These are phyloP conservation scores for Gastracanthus pulcherrimus DNA, from an alignment of 2,888 invertebrate species.

Conservation along the genomic window DNA sequence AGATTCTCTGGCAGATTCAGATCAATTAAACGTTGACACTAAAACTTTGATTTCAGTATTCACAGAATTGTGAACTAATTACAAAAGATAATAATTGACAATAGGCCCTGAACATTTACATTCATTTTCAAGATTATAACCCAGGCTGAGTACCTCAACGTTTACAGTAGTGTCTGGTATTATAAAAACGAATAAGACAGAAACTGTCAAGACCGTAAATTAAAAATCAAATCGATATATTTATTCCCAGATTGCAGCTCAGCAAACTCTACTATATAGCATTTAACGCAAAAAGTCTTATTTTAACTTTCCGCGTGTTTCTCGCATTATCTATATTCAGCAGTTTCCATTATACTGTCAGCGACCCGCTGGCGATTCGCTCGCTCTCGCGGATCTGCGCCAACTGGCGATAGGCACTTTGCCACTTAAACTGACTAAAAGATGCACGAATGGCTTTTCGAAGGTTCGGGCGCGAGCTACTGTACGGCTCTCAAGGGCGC, in stretches of 20 bases:
- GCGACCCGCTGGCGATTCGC: constrained; percentile 10
- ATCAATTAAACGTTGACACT: too few relatives aligned
- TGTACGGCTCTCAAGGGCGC: too few relatives aligned
- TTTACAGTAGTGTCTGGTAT: too few relatives aligned
- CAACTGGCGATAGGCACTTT: constrained; percentile 8
- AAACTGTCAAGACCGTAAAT: neutral
- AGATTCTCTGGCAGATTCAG: too few relatives aligned
- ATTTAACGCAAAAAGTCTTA: neutral
- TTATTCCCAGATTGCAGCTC: too few relatives aligned
- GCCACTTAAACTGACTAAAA: neutral
- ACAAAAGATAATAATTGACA: too few relatives aligned
- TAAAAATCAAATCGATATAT: neutral
- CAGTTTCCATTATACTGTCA: constrained; percentile 9
- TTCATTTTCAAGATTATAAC: too few relatives aligned
- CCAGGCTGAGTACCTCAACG: too few relatives aligned
- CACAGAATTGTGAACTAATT: too few relatives aligned
- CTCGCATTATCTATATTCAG: neutral
- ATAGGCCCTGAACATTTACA: too few relatives aligned
- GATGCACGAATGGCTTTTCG: neutral
- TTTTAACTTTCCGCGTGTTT: neutral
- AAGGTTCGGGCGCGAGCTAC: neutral
- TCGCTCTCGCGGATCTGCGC: neutral
- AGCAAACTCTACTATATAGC: neutral
- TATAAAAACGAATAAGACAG: neutral
- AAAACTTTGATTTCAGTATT: too few relatives aligned